Percentiles rank a stretch among this genome's conserved stretches.
Conservation (phyloP, 2,113 vertebrate species). For the Muscicapa adusta region DNA sequence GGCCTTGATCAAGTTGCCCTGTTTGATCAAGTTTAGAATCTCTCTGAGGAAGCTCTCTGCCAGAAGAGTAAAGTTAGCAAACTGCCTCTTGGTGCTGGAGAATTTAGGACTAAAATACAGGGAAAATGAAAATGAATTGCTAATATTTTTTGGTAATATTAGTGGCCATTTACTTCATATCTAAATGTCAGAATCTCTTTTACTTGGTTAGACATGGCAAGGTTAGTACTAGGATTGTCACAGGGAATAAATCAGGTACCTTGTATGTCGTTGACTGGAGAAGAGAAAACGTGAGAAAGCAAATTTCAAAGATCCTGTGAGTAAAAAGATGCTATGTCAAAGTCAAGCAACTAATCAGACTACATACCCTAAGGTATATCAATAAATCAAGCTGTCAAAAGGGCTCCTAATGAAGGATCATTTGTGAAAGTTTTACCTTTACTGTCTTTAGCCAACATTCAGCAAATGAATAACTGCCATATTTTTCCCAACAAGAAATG, state of each 20-base stretch:
- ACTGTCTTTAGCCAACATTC: neutral
- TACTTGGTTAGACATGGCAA: neutral
- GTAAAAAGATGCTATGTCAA: neutral
- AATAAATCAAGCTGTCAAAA: constrained; percentile 6
- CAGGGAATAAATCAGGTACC: neutral
- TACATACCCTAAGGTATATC: neutral
- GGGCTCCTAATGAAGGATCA: neutral
- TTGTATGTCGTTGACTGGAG: neutral
- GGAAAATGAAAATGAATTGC: neutral
- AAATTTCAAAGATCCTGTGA: neutral
- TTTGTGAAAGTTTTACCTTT: neutral
- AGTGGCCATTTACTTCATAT: neutral
- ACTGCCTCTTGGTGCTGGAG: neutral
- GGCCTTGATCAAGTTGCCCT: neutral
- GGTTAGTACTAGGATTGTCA: neutral
- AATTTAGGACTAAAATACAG: neutral
- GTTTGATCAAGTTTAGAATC: neutral
- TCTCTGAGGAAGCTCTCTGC: neutral
- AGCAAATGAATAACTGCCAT: neutral
- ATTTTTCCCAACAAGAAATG: neutral
- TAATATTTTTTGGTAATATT: neutral
- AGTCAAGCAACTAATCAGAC: constrained; percentile 2
- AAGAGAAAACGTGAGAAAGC: neutral
- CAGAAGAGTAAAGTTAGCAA: neutral
- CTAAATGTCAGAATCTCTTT: neutral